Percentiles rank a stretch among this genome's conserved stretches.
phyloP scores from a whole-genome alignment of 2,113 vertebrate genomes.

The Gobiocypris rarus region DNA sequence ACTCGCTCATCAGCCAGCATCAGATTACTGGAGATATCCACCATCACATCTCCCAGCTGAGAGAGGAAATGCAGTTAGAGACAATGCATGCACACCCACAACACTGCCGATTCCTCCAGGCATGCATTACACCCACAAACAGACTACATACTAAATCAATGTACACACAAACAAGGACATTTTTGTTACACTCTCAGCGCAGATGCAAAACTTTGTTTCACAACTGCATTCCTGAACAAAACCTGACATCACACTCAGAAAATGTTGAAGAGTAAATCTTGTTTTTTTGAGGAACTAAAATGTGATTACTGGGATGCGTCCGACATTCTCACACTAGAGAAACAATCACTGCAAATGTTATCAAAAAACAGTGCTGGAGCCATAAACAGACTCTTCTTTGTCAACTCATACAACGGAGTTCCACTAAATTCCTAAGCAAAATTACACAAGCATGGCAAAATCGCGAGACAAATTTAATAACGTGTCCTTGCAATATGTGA shows the following conservation, averaged over 20 bases:
- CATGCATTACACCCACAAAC: not conserved
- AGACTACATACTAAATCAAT: not conserved
- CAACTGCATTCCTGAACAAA: not conserved
- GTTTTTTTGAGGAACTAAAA: not conserved
- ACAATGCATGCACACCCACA: slow-evolving; percentile 24
- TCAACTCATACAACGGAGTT: not conserved
- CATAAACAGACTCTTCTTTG: slow-evolving; percentile 1
- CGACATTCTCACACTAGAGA: not conserved
- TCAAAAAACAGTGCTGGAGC: not conserved
- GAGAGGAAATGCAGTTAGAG: slow-evolving; percentile 37
- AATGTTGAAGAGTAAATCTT: not conserved
- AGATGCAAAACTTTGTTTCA: not conserved
- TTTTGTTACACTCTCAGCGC: too few relatives aligned
- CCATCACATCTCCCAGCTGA: slow-evolving; percentile 94
- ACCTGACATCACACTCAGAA: not conserved
- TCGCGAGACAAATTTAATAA: not conserved
- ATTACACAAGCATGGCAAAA: not conserved
- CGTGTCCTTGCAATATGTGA: not conserved
- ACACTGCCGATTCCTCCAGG: not conserved
- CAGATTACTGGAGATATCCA: slow-evolving; percentile 95
- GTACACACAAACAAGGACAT: not conserved
- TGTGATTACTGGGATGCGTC: not conserved
- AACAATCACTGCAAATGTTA: not conserved
- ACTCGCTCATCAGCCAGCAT: slow-evolving; percentile 95
- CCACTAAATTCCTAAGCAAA: not conserved